A percentile compares a stretch with the other conserved stretches of the same genome.
phyloP scores from a whole-genome alignment of 2,797 vertebrate species.

The Botia kubotai region DNA sequence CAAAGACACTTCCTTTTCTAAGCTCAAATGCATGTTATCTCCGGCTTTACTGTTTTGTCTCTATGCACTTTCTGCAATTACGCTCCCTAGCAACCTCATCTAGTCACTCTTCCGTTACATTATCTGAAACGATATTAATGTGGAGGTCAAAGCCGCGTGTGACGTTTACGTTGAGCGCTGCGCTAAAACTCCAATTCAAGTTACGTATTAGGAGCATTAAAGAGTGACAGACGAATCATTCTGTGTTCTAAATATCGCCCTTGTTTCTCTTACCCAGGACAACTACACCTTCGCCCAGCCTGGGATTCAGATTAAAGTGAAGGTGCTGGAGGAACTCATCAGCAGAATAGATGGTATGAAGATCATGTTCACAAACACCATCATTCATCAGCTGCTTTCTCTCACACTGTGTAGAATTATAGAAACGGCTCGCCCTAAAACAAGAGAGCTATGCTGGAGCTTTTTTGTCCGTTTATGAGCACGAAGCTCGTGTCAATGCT shows the following conservation, averaged over 20 bases:
- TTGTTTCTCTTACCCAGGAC: slow-evolving; percentile 79
- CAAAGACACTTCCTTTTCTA: no score
- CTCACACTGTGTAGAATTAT: neutral
- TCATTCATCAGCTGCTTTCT: neutral
- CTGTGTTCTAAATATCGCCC: slow-evolving; percentile 29
- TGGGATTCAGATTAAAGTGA: slow-evolving; percentile 98
- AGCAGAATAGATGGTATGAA: slow-evolving; percentile 93
- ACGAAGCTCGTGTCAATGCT: neutral
- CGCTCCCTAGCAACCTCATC: neutral
- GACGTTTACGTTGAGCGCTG: neutral
- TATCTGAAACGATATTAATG: neutral
- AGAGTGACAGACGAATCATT: neutral
- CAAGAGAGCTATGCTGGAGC: neutral
- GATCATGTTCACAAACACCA: slow-evolving; percentile 54
- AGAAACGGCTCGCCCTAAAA: neutral
- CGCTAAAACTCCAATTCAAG: neutral
- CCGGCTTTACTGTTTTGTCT: neutral
- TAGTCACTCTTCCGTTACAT: neutral
- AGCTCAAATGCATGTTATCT: no score
- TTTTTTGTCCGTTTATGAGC: no score
- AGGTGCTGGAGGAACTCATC: slow-evolving; percentile 94
- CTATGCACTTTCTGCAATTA: neutral
- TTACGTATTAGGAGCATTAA: neutral
- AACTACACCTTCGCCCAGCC: slow-evolving; percentile 99
- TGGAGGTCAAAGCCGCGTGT: neutral